These are phyloP conservation scores for Eutolmus rufibarbis DNA, from an alignment of 2,888 invertebrate species.

Conservation along the genomic window DNA sequence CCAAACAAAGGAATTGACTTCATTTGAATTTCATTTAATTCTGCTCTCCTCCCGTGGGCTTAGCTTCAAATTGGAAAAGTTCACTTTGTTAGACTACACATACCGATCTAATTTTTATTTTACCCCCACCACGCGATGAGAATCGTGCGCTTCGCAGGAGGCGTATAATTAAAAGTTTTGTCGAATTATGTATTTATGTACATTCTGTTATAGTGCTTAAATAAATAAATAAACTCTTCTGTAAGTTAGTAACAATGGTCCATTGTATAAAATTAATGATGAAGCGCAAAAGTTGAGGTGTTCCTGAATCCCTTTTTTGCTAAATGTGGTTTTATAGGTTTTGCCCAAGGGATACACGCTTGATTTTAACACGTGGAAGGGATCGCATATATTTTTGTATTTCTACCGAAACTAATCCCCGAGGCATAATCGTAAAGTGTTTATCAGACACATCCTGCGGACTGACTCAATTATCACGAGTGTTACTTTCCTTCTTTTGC, in stretches of 20 bases:
- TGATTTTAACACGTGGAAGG: not conserved
- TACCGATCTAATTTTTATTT: not conserved
- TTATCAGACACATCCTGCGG: not conserved
- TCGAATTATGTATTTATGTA: not conserved
- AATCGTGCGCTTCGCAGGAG: not conserved
- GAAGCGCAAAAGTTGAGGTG: not conserved
- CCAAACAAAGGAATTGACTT: not conserved
- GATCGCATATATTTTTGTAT: not conserved
- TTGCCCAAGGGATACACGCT: not conserved
- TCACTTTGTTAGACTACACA: not conserved
- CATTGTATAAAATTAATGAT: not conserved
- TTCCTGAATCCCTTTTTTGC: not conserved
- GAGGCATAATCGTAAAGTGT: not conserved
- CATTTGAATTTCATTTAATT: not conserved
- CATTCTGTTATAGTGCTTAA: not conserved
- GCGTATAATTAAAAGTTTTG: not conserved
- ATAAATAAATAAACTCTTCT: not conserved
- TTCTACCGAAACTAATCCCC: not conserved
- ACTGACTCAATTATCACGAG: not conserved
- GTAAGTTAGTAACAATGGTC: not conserved
- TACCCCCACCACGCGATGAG: not conserved
- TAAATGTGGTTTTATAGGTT: not conserved
- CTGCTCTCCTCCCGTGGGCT: not conserved
- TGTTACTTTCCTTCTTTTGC: not conserved
- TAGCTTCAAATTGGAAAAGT: not conserved